Base-by-base conservation (phyloP, 2,797 vertebrate species). In the Pipistrellus kuhlii region DNA sequence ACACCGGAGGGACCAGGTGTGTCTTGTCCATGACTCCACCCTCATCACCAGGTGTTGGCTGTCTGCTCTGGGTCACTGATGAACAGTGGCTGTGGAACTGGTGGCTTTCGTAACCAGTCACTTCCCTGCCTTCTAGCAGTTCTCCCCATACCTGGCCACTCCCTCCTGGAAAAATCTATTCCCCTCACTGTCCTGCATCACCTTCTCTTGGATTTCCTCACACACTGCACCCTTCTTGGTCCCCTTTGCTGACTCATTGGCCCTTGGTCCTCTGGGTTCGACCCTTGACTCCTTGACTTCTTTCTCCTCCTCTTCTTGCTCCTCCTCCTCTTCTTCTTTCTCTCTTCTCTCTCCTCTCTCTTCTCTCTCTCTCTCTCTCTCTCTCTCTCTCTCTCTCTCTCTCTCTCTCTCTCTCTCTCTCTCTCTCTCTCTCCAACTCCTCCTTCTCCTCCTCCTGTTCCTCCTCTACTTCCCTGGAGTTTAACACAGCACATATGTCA, bases 261-360 rank as follows among this genome's bases (percentile, higher is more conserved):
- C 27, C 13, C 1, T 44, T 30, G 5, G 23, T 2, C 5, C 3
- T 44, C 9, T 46, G 20, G 38, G 41, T 3, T 23, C 2, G 1
- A 3, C 18, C 83, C 27, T 59, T 12, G 10, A 18, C 51, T 53
- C 83, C 27, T 59, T 12, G 10, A 18, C 51, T 53, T 51, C 48
- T 6, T 53, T 17, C 17, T 6, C 15, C 5, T 6, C 2, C 6
- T 51, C 5, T 17, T 51, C 51, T 17, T 4, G 1, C 17, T 51
- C 15, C 48, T 6, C 17, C 5, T 51, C 51, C 51, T 6, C 15
- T 5, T 18, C 51, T 5, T 51, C 15, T 17, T 18, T 17, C 9
- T 44, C 48, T 17, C 48, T 1, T 17, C 51, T 15, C 6, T 13
- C 48, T 48, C 14, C 48, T 15, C 14, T 15, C 8, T 15, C 12